Evolutionary conservation across 2,113 vertebrate genomes (phyloP).

Genomic region (Sebastes fasciatus): DNA sequence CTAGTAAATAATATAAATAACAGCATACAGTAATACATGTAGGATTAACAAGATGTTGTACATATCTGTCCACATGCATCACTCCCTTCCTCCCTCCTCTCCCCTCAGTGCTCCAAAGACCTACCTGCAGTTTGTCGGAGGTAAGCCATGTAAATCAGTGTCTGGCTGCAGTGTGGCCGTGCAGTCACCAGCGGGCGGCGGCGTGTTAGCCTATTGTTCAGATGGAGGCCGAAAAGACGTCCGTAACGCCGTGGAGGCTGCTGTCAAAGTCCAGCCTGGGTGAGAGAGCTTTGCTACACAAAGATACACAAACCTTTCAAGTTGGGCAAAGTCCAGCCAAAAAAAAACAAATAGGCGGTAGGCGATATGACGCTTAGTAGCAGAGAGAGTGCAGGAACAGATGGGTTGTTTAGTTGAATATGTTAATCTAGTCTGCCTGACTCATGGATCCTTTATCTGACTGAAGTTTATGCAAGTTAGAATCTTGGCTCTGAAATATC

Average conservation of each 20-base stretch:
- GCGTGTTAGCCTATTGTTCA: constrained; percentile 83
- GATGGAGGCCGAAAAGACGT: constrained; percentile 89
- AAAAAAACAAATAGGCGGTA: background rate
- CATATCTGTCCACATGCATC: background rate
- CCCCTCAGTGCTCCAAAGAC: constrained; percentile 79
- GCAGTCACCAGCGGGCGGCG: constrained; percentile 70
- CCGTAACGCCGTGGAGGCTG: constrained; percentile 87
- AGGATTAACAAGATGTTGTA: background rate
- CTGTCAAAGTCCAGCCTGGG: constrained; percentile 87
- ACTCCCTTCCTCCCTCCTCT: background rate
- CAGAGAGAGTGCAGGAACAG: background rate
- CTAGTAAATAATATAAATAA: background rate
- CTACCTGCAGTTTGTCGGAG: constrained; percentile 85
- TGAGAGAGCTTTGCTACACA: constrained; percentile 69
- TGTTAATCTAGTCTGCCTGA: background rate
- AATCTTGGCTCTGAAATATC: no score
- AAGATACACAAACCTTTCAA: background rate
- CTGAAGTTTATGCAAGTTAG: background rate
- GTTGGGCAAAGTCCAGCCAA: background rate
- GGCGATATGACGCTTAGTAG: background rate
- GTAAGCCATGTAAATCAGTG: constrained; percentile 86
- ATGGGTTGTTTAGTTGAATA: background rate
- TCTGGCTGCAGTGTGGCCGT: constrained; percentile 85
- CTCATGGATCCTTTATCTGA: background rate
- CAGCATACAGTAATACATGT: background rate